Percentiles rank a stretch among this genome's conserved stretches.
Conservation (phyloP, 2,113 vertebrate species). For the Ctenodactylus gundi region DNA sequence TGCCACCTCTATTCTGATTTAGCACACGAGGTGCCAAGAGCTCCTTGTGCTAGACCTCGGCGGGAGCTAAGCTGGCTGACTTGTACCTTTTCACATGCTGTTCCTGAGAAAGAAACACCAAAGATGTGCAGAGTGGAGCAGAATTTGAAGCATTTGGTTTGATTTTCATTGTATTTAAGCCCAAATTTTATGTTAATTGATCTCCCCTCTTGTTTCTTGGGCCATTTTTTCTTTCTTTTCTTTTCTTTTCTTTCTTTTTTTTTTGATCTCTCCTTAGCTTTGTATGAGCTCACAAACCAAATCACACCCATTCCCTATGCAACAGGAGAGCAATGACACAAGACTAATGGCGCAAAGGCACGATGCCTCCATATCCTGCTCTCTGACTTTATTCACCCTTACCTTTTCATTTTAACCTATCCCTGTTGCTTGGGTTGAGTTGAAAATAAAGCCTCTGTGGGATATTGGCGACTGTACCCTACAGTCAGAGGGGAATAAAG, state of each 20-base stretch:
- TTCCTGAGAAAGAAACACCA: not conserved
- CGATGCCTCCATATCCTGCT: conserved; percentile 9
- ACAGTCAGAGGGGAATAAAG: not conserved
- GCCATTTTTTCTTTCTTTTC: conserved; percentile 40
- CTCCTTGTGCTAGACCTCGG: not conserved
- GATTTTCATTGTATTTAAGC: too few relatives aligned
- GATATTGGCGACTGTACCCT: conserved; percentile 32
- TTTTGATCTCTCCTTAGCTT: conserved; percentile 52
- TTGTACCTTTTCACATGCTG: too few relatives aligned
- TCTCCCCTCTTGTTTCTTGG: conserved; percentile 70
- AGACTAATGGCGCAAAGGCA: fast-evolving
- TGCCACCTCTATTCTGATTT: not conserved
- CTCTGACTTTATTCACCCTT: conserved; percentile 55
- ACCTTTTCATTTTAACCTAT: conserved; percentile 44
- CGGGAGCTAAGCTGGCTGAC: too few relatives aligned
- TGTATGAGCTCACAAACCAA: not conserved
- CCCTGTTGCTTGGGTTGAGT: conserved; percentile 72
- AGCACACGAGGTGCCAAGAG: not conserved
- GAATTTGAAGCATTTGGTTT: not conserved
- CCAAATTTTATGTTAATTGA: conserved; percentile 67
- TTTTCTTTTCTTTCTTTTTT: too few relatives aligned
- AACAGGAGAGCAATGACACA: conserved; percentile 68
- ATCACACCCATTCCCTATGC: not conserved
- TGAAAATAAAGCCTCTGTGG: conserved; percentile 60
- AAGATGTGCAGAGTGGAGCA: not conserved